Conservation (phyloP, 2,797 vertebrate species). For the Pagetopsis macropterus region DNA sequence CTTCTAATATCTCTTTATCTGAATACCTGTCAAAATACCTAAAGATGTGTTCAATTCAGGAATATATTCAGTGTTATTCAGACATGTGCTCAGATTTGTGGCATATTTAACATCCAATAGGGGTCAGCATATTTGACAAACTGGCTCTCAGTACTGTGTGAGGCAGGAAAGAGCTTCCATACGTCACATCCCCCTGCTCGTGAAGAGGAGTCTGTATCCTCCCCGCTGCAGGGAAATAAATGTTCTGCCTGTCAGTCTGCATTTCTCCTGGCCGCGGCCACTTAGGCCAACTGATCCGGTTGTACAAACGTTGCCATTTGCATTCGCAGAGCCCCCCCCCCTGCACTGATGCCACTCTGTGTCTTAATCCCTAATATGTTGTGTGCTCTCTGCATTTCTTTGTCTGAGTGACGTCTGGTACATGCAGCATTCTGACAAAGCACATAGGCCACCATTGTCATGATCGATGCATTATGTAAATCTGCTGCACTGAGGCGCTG, state of each 20-base stretch:
- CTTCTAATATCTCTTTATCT: too few relatives aligned
- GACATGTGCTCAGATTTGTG: neutral
- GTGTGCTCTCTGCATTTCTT: conserved; percentile 62
- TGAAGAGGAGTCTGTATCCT: conserved; percentile 48
- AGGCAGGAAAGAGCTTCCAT: conserved; percentile 44
- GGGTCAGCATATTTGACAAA: conserved; percentile 49
- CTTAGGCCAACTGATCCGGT: conserved; percentile 66
- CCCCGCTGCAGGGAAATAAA: conserved; percentile 60
- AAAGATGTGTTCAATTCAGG: too few relatives aligned
- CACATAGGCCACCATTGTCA: conserved; percentile 65
- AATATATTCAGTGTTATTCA: too few relatives aligned
- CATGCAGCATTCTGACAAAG: conserved; percentile 65
- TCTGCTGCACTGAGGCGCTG: conserved; percentile 50
- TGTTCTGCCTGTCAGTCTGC: conserved; percentile 76
- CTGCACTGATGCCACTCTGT: conserved; percentile 53
- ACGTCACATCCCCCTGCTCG: conserved; percentile 40
- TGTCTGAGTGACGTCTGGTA: conserved; percentile 72
- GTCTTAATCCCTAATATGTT: conserved; percentile 74
- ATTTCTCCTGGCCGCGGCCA: conserved; percentile 62
- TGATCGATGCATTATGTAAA: conserved; percentile 72
- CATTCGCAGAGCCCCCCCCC: conserved; percentile 63
- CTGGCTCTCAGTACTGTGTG: neutral
- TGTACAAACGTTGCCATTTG: conserved; percentile 72
- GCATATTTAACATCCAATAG: conserved; percentile 35
- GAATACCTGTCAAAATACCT: too few relatives aligned